Evolutionary conservation across 2,113 vertebrate genomes (phyloP), one percentile per base, ranked within the genome.

Genomic region (Tichodroma muraria): DNA sequence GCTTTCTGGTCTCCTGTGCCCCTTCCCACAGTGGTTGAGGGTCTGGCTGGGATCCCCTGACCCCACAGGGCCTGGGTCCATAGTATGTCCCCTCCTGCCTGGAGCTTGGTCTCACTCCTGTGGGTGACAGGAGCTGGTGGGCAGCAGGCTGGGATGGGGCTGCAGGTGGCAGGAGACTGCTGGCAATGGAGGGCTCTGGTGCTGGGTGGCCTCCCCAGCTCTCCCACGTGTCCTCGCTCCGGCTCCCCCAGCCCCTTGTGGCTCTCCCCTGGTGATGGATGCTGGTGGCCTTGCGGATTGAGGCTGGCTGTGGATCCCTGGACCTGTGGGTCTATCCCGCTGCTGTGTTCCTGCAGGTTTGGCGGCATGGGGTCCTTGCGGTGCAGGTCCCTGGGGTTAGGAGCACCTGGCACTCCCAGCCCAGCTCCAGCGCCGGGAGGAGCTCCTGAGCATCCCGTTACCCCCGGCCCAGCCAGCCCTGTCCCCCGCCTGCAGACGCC

Each of bases 381-480:
- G 38, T 40, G 69, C 28, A 37, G 59, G 15, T 20, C 37, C 10
- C 42, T 10, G 50, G 65, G 45, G 8, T 25, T 6, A 5, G 79
- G 54, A 15, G 9, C 31, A 10, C 9, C 25, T 18, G 6, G 37
- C 5, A 0, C 28, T 38, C 31, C 2, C 13, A 23, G 28, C 68
- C n/a, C n/a, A 4, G 47, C 31, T 42, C 19, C 50, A 25, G 50
- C 35, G 76, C n/a, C 4, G 0, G 40, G 22, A 0, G 5, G 25
- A 5, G 6, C 64, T 42, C 44, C 27, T 2, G 44, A 11, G 21
- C 57, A 23, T 6, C 21, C 65, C 14, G 0, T 13, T 1, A 0
- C 16, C 15, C 4, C 45, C 71, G 9, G 15, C 59, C 25, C 53
- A 22, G 33, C 30, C 4, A 0, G 9, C 17, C 13, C 42, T 15